Evolutionary conservation across 2,888 invertebrate genomes (phyloP), one percentile per base, ranked within the genome.

Genomic region (Cabera pusaria): DNA sequence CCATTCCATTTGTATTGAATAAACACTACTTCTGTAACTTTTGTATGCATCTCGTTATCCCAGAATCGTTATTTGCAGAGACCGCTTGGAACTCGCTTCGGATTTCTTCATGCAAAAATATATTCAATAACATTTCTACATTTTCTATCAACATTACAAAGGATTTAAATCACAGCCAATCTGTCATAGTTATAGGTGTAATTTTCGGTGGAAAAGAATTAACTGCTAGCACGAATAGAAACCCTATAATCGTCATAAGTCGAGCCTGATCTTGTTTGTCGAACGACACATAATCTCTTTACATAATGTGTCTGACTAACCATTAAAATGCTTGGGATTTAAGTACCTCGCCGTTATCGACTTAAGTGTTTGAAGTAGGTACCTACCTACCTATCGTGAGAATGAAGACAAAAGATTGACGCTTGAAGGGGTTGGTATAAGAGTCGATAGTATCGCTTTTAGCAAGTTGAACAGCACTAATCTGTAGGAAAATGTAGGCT

Each of bases 21-120:
- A 64, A 64, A 65, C 55, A 59, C 41, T 49, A 51, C 49, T 58
- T 59, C 57, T 53, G 55, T 49, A 55, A 58, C 55, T 61, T 61
- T 59, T 70, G 75, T 74, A 58, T 78, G 72, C 77, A 73, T 61
- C 70, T 82, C 75, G 75, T 82, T 82, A 82, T 66, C 71, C 54
- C 55, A 64, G 66, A 60, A 67, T 57, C 52, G 61, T 64, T 78
- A 72, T 78, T 77, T 77, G 62, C 57, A 51, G 51, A 66, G 52
- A 54, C 59, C 55, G 52, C 66, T 68, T 48, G 51, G 63, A 65
- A 57, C 46, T 49, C 53, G 47, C 47, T 44, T 43, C 49, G 49
- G 48, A 56, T 58, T 50, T 53, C 49, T 55, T 52, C 32, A 50
- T 41, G 42, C 40, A 38, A 36, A 37, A 33, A 19, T 42, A 17